Evolutionary conservation across 2,888 invertebrate species (phyloP).

Genomic region (Germaria angustata): DNA sequence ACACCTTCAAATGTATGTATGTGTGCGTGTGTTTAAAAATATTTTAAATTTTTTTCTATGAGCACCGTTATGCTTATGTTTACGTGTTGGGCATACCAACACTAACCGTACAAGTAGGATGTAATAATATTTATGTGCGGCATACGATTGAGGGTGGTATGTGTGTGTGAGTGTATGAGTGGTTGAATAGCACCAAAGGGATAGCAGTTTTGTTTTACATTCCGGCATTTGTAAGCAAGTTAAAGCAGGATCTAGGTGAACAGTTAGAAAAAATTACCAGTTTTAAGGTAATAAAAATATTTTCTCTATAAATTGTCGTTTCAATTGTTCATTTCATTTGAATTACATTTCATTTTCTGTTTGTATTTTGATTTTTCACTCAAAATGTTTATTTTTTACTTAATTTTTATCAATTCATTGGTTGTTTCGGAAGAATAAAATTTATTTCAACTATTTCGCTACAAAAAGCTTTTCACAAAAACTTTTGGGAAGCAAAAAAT

Average conservation of each 20-base stretch:
- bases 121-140: background rate
- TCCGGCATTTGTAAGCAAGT: background rate
- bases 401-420: no score
- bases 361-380: background rate
- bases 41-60: constrained; percentile 1
- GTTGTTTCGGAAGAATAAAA: no score
- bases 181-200: background rate
- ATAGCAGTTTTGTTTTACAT: background rate
- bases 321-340: background rate
- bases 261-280: no score
- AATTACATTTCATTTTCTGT: background rate
- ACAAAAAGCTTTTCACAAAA: constrained; percentile 15
- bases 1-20: background rate
- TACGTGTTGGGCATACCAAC: constrained; percentile 48
- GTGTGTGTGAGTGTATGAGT: background rate
- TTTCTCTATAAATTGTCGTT: background rate
- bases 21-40: background rate
- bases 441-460: no score
- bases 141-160: background rate
- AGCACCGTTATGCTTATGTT: background rate
- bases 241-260: background rate
- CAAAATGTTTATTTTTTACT: background rate
- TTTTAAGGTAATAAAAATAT: background rate
- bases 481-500: background rate
- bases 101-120: background rate